These are phyloP conservation scores for Aurelia sp. DNA, from an alignment of 30 jellyfish, hydroid and myxozoan species.

Conservation along the genomic window DNA sequence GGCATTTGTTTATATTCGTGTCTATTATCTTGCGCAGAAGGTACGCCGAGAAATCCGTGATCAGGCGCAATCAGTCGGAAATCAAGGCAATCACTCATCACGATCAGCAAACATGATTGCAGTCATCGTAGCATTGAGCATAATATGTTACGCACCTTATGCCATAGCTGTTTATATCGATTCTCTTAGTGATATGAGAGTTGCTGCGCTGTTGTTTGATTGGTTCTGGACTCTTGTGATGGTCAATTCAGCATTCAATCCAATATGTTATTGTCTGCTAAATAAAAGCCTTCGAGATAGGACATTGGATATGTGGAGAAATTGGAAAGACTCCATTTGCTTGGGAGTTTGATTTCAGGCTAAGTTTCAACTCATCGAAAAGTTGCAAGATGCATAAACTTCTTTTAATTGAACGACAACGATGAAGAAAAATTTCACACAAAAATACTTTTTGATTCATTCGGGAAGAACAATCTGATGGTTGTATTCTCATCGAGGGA, in stretches of 20 bases:
- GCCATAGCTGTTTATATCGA: neutral
- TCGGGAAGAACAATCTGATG: too few species aligned
- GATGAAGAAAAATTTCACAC: too few species aligned
- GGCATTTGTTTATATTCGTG: constrained; percentile 8
- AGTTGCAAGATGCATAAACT: too few species aligned
- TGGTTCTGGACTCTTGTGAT: constrained; percentile 11
- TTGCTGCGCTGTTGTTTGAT: neutral
- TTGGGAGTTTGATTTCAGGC: too few species aligned
- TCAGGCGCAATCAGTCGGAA: constrained; percentile 2
- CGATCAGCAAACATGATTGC: constrained; percentile 34
- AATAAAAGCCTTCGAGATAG: constrained; percentile 10
- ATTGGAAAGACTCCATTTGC: too few species aligned
- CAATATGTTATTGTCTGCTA: constrained; percentile 30
- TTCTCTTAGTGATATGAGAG: neutral
- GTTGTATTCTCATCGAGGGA: too few species aligned
- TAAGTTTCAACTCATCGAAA: neutral
- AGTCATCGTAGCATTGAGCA: constrained; percentile 2
- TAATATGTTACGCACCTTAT: constrained; percentile 8
- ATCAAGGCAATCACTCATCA: neutral
- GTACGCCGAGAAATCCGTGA: constrained; percentile 15
- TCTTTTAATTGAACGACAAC: too few species aligned
- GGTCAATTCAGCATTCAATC: neutral
- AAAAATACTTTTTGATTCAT: too few species aligned
- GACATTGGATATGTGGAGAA: constrained; percentile 16
- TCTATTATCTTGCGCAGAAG: constrained; percentile 12